Evolutionary conservation across 2,113 vertebrate species (phyloP).

Genomic region (Ageneiosus marmoratus): DNA sequence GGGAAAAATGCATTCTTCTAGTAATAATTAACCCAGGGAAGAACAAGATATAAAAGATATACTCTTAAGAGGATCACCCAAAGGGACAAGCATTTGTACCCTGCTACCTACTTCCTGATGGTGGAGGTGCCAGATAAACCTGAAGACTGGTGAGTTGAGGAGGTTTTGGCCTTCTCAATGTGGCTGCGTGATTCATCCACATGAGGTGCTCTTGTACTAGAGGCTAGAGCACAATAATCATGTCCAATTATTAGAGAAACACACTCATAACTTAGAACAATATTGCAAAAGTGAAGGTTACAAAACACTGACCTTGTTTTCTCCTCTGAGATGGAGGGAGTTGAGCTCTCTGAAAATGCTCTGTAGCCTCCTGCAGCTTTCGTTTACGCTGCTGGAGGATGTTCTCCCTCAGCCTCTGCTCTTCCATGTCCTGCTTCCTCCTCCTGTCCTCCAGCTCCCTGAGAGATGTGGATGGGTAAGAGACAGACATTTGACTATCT

Average conservation of each 20-base stretch:
- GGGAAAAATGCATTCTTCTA: not conserved
- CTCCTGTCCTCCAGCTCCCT: slow-evolving; percentile 85
- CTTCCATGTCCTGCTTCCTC: slow-evolving; percentile 79
- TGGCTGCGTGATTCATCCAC: slow-evolving; percentile 84
- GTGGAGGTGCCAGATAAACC: slow-evolving; percentile 55
- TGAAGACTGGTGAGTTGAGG: slow-evolving; percentile 59
- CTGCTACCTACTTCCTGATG: slow-evolving; percentile 60
- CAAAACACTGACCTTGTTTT: slow-evolving; percentile 68
- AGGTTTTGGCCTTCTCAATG: slow-evolving; percentile 75
- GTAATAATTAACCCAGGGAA: not conserved
- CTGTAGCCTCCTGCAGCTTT: slow-evolving; percentile 84
- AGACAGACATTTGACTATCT: not conserved
- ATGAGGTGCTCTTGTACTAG: slow-evolving; percentile 70
- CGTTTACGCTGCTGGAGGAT: slow-evolving; percentile 84
- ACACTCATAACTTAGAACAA: not conserved
- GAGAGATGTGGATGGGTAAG: slow-evolving; percentile 52
- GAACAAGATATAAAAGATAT: not conserved
- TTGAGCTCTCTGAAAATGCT: slow-evolving; percentile 83
- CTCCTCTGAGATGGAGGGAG: slow-evolving; percentile 74
- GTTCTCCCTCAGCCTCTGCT: slow-evolving; percentile 78
- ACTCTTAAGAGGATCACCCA: not conserved
- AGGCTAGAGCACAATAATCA: slow-evolving; percentile 64
- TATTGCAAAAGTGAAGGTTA: not conserved
- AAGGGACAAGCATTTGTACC: not conserved
- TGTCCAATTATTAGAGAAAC: not conserved